phyloP scores from a whole-genome alignment of 2,113 vertebrate species.

The Melanocharis versteri region DNA sequence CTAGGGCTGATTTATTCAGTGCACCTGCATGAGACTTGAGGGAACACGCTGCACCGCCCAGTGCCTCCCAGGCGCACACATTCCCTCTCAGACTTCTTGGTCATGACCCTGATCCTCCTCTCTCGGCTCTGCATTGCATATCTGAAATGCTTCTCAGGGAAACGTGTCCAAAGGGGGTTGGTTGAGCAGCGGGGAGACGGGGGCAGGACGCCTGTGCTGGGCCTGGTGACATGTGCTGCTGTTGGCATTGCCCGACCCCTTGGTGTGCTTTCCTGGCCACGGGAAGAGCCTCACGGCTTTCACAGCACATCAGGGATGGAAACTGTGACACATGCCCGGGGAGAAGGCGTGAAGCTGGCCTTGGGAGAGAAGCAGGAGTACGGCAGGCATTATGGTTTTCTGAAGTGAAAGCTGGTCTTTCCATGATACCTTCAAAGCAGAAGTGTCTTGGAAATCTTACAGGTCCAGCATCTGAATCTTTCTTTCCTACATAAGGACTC shows the following conservation, averaged over 20 bases:
- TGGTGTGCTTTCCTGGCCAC: not conserved
- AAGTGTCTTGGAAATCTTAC: not conserved
- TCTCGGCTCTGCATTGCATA: not conserved
- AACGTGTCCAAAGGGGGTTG: not conserved
- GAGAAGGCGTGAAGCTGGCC: not conserved
- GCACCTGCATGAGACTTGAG: slow-evolving; percentile 28
- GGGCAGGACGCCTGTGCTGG: fast-evolving
- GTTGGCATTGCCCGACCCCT: fast-evolving
- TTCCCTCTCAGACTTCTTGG: slow-evolving; percentile 33
- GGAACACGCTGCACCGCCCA: not conserved
- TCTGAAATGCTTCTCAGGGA: not conserved
- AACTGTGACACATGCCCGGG: not conserved
- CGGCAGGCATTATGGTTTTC: not conserved
- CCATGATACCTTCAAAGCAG: not conserved
- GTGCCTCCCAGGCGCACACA: not conserved
- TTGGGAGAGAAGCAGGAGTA: slow-evolving; percentile 1
- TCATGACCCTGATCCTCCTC: slow-evolving; percentile 19
- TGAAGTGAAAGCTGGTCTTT: not conserved
- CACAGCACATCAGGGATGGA: not conserved
- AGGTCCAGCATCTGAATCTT: not conserved
- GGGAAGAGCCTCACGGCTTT: not conserved
- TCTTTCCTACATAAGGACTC: not conserved
- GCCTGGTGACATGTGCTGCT: not conserved
- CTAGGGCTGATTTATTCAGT: slow-evolving; percentile 46
- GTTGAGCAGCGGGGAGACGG: not conserved